Conservation (phyloP, 1,140 invertebrate genomes). For the Gyrodactylus bullatarudis region DNA sequence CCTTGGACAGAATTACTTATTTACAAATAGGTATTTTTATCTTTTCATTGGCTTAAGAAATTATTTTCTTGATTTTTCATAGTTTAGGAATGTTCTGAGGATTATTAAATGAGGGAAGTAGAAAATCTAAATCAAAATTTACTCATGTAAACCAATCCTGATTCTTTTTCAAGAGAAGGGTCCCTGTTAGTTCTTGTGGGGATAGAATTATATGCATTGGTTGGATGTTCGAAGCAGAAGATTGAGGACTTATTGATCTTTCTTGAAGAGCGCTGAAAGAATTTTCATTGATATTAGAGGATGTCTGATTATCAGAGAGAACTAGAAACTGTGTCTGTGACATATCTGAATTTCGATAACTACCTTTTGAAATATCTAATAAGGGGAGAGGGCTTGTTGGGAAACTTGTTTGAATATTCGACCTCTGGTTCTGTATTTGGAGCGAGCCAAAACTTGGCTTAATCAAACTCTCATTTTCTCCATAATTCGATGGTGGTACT, state of each 20-base stretch:
- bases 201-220: background rate
- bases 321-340: background rate
- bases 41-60: too few relatives aligned
- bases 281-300: background rate
- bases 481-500: background rate
- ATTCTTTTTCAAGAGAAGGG: background rate
- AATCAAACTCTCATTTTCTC: background rate
- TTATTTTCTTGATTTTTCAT: too few relatives aligned
- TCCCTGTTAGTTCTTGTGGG: background rate
- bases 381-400: background rate
- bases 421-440: too few relatives aligned
- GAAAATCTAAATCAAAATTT: too few relatives aligned
- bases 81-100: too few relatives aligned
- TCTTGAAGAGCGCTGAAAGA: too few relatives aligned
- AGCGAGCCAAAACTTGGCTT: background rate
- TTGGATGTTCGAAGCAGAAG: background rate
- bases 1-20: too few relatives aligned
- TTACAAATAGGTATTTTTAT: too few relatives aligned
- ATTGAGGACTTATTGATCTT: too few relatives aligned
- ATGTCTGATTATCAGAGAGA: background rate
- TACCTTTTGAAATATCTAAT: background rate
- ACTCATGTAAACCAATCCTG: background rate
- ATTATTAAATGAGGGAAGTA: too few relatives aligned
- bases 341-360: too few relatives aligned
- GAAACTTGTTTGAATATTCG: background rate